Conservation (phyloP, 2,888 invertebrate genomes). For the Dynastes hyllus region DNA sequence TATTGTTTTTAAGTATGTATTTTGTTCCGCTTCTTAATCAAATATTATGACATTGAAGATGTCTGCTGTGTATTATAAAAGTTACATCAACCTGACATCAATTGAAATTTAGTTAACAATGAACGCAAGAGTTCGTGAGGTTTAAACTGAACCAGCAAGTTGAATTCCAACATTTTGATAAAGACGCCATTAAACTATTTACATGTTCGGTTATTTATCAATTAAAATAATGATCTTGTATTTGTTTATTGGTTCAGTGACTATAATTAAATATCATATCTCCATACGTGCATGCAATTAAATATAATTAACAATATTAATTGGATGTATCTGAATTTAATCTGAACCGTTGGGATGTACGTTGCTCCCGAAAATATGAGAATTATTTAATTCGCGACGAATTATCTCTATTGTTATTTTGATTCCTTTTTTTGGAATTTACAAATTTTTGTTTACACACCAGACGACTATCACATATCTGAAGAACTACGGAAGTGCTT, state of each 20-base stretch:
- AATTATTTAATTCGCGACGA: not conserved
- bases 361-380: not conserved
- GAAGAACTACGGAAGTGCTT: too few species aligned
- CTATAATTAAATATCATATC: constrained; percentile 36
- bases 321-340: constrained; percentile 20
- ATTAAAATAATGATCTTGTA: constrained; percentile 21
- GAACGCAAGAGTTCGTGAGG: not conserved
- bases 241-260: constrained; percentile 20
- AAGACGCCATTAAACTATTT: constrained; percentile 10
- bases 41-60: not conserved
- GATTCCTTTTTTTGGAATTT: too few species aligned
- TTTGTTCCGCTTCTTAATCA: not conserved
- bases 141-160: not conserved
- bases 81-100: not conserved
- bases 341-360: constrained; percentile 1
- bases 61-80: not conserved
- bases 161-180: not conserved
- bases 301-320: constrained; percentile 29
- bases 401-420: not conserved
- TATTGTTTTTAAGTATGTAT: not conserved
- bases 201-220: constrained; percentile 16
- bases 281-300: constrained; percentile 1
- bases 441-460: too few species aligned
- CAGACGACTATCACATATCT: too few species aligned
- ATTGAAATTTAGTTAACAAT: not conserved